Conservation (phyloP, 2,113 vertebrate genomes). For the Megaceryle torquata region DNA sequence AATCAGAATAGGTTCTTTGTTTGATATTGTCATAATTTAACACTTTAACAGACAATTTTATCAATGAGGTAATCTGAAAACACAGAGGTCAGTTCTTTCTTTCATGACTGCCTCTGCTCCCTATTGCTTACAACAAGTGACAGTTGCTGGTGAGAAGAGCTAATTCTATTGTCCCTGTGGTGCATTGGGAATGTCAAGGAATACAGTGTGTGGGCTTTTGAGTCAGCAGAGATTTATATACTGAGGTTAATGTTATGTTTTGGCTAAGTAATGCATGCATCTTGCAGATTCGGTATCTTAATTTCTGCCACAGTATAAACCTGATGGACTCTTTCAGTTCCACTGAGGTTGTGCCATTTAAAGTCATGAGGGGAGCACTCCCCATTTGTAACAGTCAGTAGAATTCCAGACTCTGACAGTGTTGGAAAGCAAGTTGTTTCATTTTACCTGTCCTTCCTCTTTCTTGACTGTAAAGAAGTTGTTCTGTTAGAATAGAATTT, state of each 20-base stretch:
- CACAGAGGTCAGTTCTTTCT: neutral
- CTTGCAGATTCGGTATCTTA: neutral
- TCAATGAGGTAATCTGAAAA: neutral
- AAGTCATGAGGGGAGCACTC: neutral
- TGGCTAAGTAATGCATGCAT: neutral
- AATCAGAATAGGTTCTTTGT: neutral
- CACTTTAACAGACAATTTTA: neutral
- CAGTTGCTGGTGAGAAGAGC: neutral
- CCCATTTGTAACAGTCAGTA: neutral
- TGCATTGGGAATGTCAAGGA: neutral
- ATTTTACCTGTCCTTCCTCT: neutral
- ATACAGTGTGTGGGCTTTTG: neutral
- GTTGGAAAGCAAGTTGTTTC: neutral
- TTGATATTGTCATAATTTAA: neutral
- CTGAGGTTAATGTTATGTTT: neutral
- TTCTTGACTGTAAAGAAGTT: neutral
- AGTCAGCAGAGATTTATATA: neutral
- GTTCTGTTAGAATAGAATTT: neutral
- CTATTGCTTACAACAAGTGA: neutral
- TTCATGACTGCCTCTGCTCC: neutral
- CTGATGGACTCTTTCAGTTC: neutral
- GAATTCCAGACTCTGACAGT: neutral
- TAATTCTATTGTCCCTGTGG: neutral
- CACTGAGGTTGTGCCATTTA: neutral
- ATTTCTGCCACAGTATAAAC: neutral